phyloP scores from a whole-genome alignment of 1,140 invertebrate genomes.

The Drosophila tsacasi region DNA sequence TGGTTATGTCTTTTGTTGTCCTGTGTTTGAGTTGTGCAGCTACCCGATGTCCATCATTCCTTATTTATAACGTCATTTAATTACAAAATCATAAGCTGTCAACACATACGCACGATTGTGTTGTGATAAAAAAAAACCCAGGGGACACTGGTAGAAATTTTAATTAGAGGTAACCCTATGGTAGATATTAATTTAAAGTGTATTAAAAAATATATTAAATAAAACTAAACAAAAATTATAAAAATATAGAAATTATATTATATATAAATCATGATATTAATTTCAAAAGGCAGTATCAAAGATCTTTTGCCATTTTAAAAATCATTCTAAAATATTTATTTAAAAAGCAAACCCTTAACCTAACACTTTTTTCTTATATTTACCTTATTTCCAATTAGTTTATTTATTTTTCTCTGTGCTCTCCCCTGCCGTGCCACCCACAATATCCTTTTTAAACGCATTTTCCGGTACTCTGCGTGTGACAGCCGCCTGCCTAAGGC shows the following conservation, averaged over 20 bases:
- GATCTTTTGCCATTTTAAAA: neutral
- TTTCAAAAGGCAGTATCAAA: too few species aligned
- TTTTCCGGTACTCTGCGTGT: constrained; percentile 62
- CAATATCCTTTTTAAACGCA: constrained; percentile 55
- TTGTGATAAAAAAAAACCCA: constrained; percentile 9
- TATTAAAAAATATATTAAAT: too few species aligned
- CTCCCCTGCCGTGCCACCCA: neutral
- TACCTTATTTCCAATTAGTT: too few species aligned
- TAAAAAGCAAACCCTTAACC: neutral
- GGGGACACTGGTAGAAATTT: neutral
- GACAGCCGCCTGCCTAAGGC: constrained; percentile 73
- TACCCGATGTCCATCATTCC: constrained; percentile 17
- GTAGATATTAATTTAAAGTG: too few species aligned
- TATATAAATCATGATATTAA: too few species aligned
- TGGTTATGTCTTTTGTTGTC: neutral
- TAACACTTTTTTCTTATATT: neutral
- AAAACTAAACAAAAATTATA: too few species aligned
- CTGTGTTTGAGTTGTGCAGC: neutral
- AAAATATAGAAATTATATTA: too few species aligned
- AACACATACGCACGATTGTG: constrained; percentile 28
- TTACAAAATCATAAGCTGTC: constrained; percentile 80
- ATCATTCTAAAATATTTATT: neutral
- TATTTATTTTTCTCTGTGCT: constrained; percentile 6
- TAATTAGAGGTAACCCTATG: too few species aligned
- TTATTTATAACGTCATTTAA: constrained; percentile 72